Evolutionary conservation across 1,140 invertebrate genomes (phyloP).

Genomic region (Mesaphorura yosii): DNA sequence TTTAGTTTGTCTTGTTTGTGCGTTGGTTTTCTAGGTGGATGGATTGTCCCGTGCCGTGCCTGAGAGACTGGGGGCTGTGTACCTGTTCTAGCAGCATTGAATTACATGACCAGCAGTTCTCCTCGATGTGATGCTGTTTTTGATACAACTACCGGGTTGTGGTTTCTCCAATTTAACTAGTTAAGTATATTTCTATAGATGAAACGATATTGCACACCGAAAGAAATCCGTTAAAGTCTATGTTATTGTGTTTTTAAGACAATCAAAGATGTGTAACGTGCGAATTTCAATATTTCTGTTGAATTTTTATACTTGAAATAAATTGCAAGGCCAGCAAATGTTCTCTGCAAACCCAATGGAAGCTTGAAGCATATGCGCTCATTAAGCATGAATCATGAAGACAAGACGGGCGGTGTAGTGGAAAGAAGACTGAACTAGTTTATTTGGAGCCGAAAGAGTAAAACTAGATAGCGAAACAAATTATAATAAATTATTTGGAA

Average conservation of each 20-base stretch:
- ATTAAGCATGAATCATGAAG: no score
- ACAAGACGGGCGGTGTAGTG: no score
- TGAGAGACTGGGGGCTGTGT: neutral
- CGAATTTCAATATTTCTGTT: no score
- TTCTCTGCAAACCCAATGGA: no score
- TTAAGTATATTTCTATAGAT: neutral
- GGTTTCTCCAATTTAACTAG: constrained; percentile 24
- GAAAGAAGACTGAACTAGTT: no score
- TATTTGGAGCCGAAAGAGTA: no score
- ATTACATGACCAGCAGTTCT: neutral
- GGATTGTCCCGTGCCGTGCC: neutral
- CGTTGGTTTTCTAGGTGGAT: neutral
- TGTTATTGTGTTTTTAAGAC: no score
- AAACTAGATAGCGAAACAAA: neutral
- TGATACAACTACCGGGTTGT: constrained; percentile 15
- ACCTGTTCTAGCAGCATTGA: constrained; percentile 5
- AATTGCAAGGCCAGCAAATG: neutral
- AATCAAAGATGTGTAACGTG: no score
- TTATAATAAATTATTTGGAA: constrained; percentile 59
- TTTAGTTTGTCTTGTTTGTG: no score
- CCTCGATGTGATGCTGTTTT: neutral
- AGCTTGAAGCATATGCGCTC: no score
- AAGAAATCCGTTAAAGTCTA: neutral
- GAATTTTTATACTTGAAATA: neutral
- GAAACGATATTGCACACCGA: no score